Percentiles rank a stretch among this genome's conserved stretches.
phyloP scores from a whole-genome alignment of 35 echinoderm and acorn worm species.

The Apostichopus californicus region DNA sequence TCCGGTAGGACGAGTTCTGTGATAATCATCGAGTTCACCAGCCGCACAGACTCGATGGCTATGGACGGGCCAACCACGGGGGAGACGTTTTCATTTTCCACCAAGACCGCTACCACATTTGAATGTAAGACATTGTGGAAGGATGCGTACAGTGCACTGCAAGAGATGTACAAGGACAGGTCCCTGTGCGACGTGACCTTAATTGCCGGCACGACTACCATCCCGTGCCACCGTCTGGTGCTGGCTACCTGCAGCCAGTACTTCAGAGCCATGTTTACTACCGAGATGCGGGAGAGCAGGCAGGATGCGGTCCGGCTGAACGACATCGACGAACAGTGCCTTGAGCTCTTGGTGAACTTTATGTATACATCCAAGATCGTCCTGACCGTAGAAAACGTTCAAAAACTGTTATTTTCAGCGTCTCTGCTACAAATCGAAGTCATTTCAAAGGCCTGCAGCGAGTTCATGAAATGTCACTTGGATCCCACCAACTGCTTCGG shows the following conservation, averaged over 20 bases:
- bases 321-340: conserved; percentile 86
- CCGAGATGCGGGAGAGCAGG: conserved; percentile 91
- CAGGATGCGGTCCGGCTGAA: conserved; percentile 69
- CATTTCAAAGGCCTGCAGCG: conserved; percentile 81
- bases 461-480: conserved; percentile 96
- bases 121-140: conserved; percentile 87
- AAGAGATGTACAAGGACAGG: conserved; percentile 74
- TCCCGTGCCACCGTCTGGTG: conserved; percentile 85
- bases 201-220: conserved; percentile 58
- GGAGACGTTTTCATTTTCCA: conserved; percentile 48
- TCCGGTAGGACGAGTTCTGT: conserved; percentile 75
- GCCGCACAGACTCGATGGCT: neutral
- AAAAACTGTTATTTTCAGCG: conserved; percentile 82
- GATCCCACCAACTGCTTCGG: conserved; percentile 92
- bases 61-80: conserved; percentile 56
- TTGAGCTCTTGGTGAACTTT: conserved; percentile 82
- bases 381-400: conserved; percentile 89
- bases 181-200: conserved; percentile 84
- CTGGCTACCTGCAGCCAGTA: conserved; percentile 91
- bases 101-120: conserved; percentile 75
- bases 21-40: conserved; percentile 93
- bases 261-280: conserved; percentile 94
- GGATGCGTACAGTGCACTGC: conserved; percentile 75
- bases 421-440: conserved; percentile 89
- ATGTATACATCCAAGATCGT: conserved; percentile 93